Base-by-base conservation (phyloP, 2,113 vertebrate genomes). In the Alouatta palliata region DNA sequence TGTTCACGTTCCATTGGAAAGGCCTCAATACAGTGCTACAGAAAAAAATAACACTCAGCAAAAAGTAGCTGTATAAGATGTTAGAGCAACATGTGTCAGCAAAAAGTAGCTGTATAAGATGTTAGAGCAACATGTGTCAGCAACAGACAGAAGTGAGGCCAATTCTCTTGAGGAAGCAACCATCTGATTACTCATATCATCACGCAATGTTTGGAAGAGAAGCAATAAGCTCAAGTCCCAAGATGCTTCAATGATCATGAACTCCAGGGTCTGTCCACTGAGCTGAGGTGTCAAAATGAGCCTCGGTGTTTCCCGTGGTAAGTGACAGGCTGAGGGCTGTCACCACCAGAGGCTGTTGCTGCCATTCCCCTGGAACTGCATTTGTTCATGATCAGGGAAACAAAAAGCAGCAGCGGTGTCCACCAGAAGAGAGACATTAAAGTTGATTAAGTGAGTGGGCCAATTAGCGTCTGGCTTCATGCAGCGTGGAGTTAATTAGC, bases 401-500 rank as follows among this genome's bases (percentile, higher is more conserved):
- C 92, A 58, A 93, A 97, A 85, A 92, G 83, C 97, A 80, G 92
- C 97, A 91, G 96, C 94, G 70, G 16, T n/a, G 94, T 91, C 97
- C 96, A 98, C 90, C 92, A 98, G 96, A 97, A 98, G 95, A 97
- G 95, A 97, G 94, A 97, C 97, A 97, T 97, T 97, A 93, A 95
- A 97, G 92, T 96, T 98, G 97, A 97, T 97, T 97, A 96, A 98
- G 97, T 96, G 96, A 97, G 95, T 82, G 94, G 90, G 90, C 97
- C 97, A 97, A 97, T 97, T 98, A 97, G 96, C 77, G 77, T 94
- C 97, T 98, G 96, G 95, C 96, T 96, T 95, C 97, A 91, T 96
- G 97, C 97, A 97, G 92, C 52, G 96, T 96, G 88, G 98, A 97
- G 97, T 98, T 98, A 98, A 98, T 98, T 98, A 98, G 97, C 95